A percentile compares a stretch with the other conserved stretches of the same genome.
Evolutionary conservation across 2,888 invertebrate genomes (phyloP).

Genomic region (Pterostichus madidus): DNA sequence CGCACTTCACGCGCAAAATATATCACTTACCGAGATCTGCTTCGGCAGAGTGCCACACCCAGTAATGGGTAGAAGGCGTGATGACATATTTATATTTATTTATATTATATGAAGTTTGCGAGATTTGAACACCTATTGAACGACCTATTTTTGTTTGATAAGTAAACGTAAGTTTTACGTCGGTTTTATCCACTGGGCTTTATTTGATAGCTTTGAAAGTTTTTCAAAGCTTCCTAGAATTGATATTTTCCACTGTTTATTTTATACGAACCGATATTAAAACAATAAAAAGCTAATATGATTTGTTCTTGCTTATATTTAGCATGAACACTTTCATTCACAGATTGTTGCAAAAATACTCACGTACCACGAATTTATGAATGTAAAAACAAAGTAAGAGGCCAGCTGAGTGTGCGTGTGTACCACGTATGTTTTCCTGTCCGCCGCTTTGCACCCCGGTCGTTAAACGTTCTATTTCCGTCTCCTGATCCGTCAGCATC

Average conservation of each 20-base stretch:
- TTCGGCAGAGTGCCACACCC: too few species aligned
- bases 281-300: neutral
- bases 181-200: too few species aligned
- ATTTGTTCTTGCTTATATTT: neutral
- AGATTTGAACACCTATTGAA: too few species aligned
- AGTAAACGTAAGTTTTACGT: too few species aligned
- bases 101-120: too few species aligned
- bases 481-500: conserved; percentile 37
- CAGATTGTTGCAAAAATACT: conserved; percentile 35
- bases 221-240: too few species aligned
- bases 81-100: too few species aligned
- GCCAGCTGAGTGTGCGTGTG: neutral
- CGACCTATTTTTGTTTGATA: too few species aligned
- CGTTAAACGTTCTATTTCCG: conserved; percentile 58
- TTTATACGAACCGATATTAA: neutral
- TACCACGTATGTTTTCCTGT: conserved; percentile 5
- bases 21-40: too few species aligned
- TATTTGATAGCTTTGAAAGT: too few species aligned
- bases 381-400: conserved; percentile 16
- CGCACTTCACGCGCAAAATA: too few species aligned
- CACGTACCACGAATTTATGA: conserved; percentile 34
- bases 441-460: conserved; percentile 6
- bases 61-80: too few species aligned
- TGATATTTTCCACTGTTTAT: neutral
- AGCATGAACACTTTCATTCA: conserved; percentile 20